phyloP scores from a whole-genome alignment of 2,888 invertebrate genomes.

The Odontocerum albicorne region DNA sequence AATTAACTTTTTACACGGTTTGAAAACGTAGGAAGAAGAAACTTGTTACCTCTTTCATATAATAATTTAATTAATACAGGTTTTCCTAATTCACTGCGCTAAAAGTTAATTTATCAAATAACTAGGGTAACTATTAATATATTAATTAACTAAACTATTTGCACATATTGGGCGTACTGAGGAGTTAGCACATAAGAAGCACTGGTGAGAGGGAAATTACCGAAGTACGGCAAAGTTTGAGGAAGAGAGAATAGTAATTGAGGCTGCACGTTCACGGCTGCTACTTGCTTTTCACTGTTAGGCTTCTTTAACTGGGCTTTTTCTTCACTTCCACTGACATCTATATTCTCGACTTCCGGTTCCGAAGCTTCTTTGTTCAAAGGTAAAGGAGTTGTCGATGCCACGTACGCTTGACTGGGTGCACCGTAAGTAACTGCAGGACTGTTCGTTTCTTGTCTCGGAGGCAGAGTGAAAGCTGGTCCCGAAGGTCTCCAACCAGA shows the following conservation, averaged over 20 bases:
- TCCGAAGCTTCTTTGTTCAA: conserved; percentile 14
- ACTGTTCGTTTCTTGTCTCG: conserved; percentile 43
- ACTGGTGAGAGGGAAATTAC: conserved; percentile 12
- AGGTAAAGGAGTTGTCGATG: conserved; percentile 14
- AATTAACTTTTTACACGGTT: no score
- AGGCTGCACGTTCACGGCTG: not conserved
- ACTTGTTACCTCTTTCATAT: no score
- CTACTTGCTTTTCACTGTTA: conserved; percentile 17
- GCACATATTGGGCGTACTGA: conserved; percentile 25
- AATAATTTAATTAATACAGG: no score
- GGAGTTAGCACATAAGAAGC: conserved; percentile 21
- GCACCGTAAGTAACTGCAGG: conserved; percentile 39
- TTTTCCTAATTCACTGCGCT: no score
- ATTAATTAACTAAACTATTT: no score
- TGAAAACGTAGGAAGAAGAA: no score
- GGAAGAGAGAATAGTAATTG: conserved; percentile 8
- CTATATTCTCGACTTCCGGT: conserved; percentile 25
- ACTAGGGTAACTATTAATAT: no score
- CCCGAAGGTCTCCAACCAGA: conserved; percentile 54
- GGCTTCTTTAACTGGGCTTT: conserved; percentile 11
- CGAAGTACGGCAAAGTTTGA: conserved; percentile 21
- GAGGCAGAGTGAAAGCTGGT: conserved; percentile 48
- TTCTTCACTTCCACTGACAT: conserved; percentile 10
- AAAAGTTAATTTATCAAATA: no score
- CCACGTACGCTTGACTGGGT: conserved; percentile 38